These are phyloP conservation scores for Epinephelus awoara DNA, from an alignment of 2,797 vertebrate genomes.

Conservation along the genomic window DNA sequence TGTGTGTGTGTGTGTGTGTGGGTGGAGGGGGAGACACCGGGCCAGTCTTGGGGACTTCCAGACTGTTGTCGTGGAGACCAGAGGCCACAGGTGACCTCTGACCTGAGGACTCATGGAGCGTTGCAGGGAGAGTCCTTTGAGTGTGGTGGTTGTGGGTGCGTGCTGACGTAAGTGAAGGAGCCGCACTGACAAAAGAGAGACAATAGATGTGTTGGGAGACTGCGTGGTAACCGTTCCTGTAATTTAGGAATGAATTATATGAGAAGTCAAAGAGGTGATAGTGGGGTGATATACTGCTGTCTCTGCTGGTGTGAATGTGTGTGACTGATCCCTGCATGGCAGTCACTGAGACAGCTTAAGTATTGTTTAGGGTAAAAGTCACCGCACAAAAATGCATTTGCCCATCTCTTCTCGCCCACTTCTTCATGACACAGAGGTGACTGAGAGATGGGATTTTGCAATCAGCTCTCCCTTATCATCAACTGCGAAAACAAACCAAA, in stretches of 20 bases:
- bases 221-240: slow-evolving; percentile 48
- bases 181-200: slow-evolving; percentile 56
- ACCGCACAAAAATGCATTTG: slow-evolving; percentile 56
- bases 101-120: slow-evolving; percentile 69
- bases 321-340: slow-evolving; percentile 37
- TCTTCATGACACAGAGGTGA: slow-evolving; percentile 37
- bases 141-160: slow-evolving; percentile 53
- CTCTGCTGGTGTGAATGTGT: slow-evolving; percentile 18
- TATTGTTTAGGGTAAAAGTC: slow-evolving; percentile 66
- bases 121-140: slow-evolving; percentile 67
- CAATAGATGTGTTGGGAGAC: slow-evolving; percentile 55
- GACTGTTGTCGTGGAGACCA: slow-evolving; percentile 85
- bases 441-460: slow-evolving; percentile 7
- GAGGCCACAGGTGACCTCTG: slow-evolving; percentile 85
- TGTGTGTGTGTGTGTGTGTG: slow-evolving; percentile 25
- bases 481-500: slow-evolving; percentile 4
- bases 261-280: slow-evolving; percentile 34
- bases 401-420: slow-evolving; percentile 21
- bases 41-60: slow-evolving; percentile 73
- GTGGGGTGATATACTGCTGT: slow-evolving; percentile 33
- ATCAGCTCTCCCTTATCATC: slow-evolving; percentile 1
- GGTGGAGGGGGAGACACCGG: slow-evolving; percentile 29
- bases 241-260: slow-evolving; percentile 44
- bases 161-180: slow-evolving; percentile 66
- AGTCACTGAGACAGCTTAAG: slow-evolving; percentile 58